These are phyloP conservation scores for Sesia bembeciformis DNA, from an alignment of 2,888 invertebrate genomes.

Conservation along the genomic window DNA sequence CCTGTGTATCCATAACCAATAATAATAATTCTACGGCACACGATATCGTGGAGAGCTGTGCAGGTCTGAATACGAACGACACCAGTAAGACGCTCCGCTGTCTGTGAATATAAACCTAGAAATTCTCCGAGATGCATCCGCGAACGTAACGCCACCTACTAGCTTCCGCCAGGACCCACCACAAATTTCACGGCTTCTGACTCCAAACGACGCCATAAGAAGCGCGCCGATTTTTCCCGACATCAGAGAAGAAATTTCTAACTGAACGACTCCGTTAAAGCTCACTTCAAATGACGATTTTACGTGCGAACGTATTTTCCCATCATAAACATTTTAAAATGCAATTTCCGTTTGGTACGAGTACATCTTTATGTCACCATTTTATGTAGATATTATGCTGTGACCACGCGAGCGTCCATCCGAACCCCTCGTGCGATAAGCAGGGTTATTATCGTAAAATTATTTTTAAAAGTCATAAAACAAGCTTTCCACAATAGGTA, in stretches of 20 bases:
- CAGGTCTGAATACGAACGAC: not conserved
- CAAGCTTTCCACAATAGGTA: slow-evolving; percentile 59
- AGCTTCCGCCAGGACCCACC: slow-evolving; percentile 37
- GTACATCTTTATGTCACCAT: not conserved
- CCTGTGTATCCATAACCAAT: too few species aligned
- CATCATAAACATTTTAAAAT: slow-evolving; percentile 23
- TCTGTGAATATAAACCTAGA: slow-evolving; percentile 3
- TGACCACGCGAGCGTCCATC: not conserved
- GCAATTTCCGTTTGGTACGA: slow-evolving; percentile 11
- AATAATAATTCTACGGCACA: not conserved
- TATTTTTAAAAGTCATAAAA: slow-evolving; percentile 55
- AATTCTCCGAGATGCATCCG: slow-evolving; percentile 28
- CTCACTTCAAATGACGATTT: slow-evolving; percentile 28
- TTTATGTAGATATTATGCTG: not conserved
- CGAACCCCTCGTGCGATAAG: slow-evolving; percentile 24
- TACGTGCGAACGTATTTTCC: slow-evolving; percentile 22
- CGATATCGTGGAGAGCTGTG: not conserved
- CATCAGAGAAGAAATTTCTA: slow-evolving; percentile 43
- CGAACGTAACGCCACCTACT: slow-evolving; percentile 3
- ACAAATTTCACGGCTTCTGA: slow-evolving; percentile 65
- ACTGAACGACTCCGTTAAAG: slow-evolving; percentile 43
- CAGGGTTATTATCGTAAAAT: slow-evolving; percentile 46
- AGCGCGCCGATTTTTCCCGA: slow-evolving; percentile 46
- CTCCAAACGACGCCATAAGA: slow-evolving; percentile 41
- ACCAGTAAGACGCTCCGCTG: not conserved